Percentiles rank a stretch among this genome's conserved stretches.
These are phyloP conservation scores for Thunnus maccoyii DNA, from an alignment of 2,113 vertebrate genomes.

Conservation along the genomic window DNA sequence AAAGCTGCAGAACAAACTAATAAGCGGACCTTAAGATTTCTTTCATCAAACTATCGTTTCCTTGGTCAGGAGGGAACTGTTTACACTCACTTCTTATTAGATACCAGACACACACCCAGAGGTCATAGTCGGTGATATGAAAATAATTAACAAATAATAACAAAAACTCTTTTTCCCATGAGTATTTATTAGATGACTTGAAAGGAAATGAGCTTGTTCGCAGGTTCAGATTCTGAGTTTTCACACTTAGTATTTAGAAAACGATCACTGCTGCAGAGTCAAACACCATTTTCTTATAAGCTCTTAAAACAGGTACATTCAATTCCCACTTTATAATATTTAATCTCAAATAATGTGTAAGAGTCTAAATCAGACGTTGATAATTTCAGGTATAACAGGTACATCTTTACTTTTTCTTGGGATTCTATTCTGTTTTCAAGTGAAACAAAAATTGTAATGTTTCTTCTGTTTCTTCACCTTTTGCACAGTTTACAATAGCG, in stretches of 20 bases:
- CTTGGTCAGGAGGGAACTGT: too few relatives aligned
- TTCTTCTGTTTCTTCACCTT: background rate
- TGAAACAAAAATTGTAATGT: background rate
- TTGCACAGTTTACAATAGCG: background rate
- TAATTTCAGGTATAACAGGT: background rate
- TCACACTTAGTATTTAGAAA: slow-evolving; percentile 1
- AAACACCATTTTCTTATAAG: background rate
- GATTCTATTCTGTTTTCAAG: too few relatives aligned
- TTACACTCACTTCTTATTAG: too few relatives aligned
- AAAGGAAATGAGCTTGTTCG: slow-evolving; percentile 12
- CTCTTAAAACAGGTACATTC: background rate
- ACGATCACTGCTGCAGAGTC: background rate
- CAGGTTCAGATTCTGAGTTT: background rate
- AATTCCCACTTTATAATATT: background rate
- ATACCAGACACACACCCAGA: too few relatives aligned
- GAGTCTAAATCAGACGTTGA: background rate
- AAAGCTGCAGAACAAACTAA: too few relatives aligned
- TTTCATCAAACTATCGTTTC: too few relatives aligned
- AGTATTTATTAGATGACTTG: slow-evolving; percentile 44
- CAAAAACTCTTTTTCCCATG: background rate
- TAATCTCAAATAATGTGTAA: background rate
- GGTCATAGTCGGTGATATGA: too few relatives aligned
- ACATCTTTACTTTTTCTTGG: background rate
- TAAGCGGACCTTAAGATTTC: too few relatives aligned
- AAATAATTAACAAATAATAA: too few relatives aligned